Conservation (phyloP, 2,113 vertebrate genomes). For the Callipepla squamata region DNA sequence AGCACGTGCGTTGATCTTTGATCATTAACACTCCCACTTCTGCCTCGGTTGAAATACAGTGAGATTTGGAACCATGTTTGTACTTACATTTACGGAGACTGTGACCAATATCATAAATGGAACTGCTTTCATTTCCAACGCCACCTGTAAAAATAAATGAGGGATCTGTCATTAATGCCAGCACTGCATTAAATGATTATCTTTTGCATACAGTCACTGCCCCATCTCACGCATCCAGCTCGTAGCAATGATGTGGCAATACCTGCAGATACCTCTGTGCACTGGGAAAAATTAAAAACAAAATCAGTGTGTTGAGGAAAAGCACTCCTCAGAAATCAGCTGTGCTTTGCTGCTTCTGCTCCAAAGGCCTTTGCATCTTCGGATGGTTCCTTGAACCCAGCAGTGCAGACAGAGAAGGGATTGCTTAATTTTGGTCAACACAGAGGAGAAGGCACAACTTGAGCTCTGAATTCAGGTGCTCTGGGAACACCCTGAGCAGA, state of each 20-base stretch:
- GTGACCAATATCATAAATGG: not conserved
- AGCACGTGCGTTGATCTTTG: not conserved
- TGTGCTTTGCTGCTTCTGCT: not conserved
- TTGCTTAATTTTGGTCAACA: not conserved
- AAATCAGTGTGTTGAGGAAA: not conserved
- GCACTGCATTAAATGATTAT: not conserved
- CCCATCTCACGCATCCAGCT: not conserved
- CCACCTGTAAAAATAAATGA: conserved; percentile 44
- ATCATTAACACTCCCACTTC: not conserved
- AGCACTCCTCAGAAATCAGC: not conserved
- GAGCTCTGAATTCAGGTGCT: not conserved
- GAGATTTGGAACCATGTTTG: not conserved
- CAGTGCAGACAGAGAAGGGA: not conserved
- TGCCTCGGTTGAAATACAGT: not conserved
- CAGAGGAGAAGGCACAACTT: not conserved
- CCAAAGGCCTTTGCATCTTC: not conserved
- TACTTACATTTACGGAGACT: conserved; percentile 43
- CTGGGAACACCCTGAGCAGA: not conserved
- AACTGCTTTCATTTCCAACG: not conserved
- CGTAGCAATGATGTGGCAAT: rapidly evolving
- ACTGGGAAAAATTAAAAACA: rapidly evolving
- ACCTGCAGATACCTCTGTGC: not conserved
- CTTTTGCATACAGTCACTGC: not conserved
- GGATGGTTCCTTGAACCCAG: not conserved
- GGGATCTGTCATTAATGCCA: conserved; percentile 1